Percentiles rank a stretch among this genome's conserved stretches.
Evolutionary conservation across 2,797 vertebrate species (phyloP).

Genomic region (Pantherophis alleghaniensis): DNA sequence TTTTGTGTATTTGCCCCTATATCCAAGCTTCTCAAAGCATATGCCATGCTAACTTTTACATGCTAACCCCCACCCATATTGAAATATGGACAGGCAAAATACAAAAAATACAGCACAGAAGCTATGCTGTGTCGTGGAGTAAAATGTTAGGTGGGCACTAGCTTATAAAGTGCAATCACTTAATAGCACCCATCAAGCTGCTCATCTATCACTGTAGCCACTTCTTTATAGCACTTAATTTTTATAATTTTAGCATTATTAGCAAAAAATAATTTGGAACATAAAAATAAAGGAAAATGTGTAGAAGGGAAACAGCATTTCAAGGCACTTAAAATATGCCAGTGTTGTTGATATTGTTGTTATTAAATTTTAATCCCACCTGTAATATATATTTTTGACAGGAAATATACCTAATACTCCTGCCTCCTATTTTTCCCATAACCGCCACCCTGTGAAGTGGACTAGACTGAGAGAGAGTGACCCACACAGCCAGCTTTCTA

Average conservation of each 20-base stretch:
- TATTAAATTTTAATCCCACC: not conserved
- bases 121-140: not conserved
- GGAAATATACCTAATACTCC: not conserved
- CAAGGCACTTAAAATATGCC: not conserved
- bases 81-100: not conserved
- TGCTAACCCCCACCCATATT: not conserved
- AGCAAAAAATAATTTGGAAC: conserved; percentile 4
- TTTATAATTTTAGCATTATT: not conserved
- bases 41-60: not conserved
- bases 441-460: not conserved
- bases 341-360: not conserved
- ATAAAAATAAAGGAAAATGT: not conserved
- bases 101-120: not conserved
- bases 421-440: not conserved
- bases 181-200: not conserved
- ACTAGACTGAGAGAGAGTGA: not conserved
- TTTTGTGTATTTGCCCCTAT: not conserved
- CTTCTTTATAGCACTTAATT: not conserved
- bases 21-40: not conserved
- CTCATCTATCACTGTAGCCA: not conserved
- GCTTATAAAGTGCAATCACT: not conserved
- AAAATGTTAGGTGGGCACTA: not conserved
- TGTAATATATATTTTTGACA: not conserved
- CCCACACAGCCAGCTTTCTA: not conserved
- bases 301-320: conserved; percentile 9